Conservation (phyloP, 2,888 invertebrate genomes). For the Dione vanillae region DNA sequence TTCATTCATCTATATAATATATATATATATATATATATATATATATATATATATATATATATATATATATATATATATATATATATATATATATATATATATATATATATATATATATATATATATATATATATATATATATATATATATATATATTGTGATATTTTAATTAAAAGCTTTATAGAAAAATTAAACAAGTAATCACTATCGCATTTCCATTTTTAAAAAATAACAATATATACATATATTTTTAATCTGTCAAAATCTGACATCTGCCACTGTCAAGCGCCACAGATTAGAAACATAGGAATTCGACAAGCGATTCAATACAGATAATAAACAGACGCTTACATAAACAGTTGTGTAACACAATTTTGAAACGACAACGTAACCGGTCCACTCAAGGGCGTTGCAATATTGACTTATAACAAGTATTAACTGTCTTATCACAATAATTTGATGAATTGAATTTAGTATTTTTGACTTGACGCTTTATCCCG, state of each 20-base stretch:
- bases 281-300: conserved; percentile 21
- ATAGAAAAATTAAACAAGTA: too few species aligned
- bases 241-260: background rate
- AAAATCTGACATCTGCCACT: conserved; percentile 17
- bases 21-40: too few species aligned
- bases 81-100: too few species aligned
- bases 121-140: too few species aligned
- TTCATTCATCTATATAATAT: too few species aligned
- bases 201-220: too few species aligned
- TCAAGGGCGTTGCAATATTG: conserved; percentile 39
- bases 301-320: conserved; percentile 14
- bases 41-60: too few species aligned
- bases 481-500: too few species aligned
- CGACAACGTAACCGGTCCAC: conserved; percentile 32
- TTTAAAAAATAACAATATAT: background rate
- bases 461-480: background rate
- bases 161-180: too few species aligned
- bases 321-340: conserved; percentile 31
- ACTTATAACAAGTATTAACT: background rate
- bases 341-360: conserved; percentile 35
- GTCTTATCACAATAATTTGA: background rate
- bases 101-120: too few species aligned
- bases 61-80: too few species aligned
- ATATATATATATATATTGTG: too few species aligned
- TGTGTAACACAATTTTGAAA: conserved; percentile 38